Conservation (phyloP, 2,888 invertebrate species). For the Sarcophaga caerulescens region DNA sequence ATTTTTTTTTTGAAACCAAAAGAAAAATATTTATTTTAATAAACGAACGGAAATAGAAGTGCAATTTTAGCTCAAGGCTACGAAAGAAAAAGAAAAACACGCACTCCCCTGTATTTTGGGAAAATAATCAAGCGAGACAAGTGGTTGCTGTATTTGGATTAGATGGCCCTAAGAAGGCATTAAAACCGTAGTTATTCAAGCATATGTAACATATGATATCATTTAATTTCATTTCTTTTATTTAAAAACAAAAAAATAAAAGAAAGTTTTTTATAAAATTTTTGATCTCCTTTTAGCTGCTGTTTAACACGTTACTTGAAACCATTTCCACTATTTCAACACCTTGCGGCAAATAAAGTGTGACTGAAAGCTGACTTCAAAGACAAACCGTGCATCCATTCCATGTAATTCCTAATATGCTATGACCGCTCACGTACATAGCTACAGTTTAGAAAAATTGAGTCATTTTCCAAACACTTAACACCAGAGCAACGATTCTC, state of each 20-base stretch:
- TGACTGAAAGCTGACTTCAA: constrained; percentile 13
- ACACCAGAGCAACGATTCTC: constrained; percentile 74
- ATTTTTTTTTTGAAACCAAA: constrained; percentile 17
- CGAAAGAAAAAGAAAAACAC: background rate
- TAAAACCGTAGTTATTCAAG: background rate
- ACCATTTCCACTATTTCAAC: constrained; percentile 35
- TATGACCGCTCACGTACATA: constrained; percentile 65
- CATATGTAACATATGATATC: constrained; percentile 29
- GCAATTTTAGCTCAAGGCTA: constrained; percentile 44
- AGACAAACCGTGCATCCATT: constrained; percentile 13
- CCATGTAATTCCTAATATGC: background rate
- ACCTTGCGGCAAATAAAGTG: constrained; percentile 26
- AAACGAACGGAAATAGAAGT: constrained; percentile 59
- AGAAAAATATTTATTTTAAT: constrained; percentile 63
- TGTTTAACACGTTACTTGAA: constrained; percentile 59
- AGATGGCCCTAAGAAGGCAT: too few relatives aligned
- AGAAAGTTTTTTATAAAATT: too few relatives aligned
- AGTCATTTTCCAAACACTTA: constrained; percentile 73
- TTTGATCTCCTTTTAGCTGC: constrained; percentile 44
- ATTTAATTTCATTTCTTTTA: background rate
- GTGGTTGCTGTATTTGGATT: background rate
- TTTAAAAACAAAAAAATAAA: too few relatives aligned
- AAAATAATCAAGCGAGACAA: background rate
- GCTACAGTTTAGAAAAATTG: constrained; percentile 69
- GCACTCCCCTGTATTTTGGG: background rate